Evolutionary conservation across 1,140 invertebrate genomes (phyloP).

Genomic region (Drosophila neocordata): DNA sequence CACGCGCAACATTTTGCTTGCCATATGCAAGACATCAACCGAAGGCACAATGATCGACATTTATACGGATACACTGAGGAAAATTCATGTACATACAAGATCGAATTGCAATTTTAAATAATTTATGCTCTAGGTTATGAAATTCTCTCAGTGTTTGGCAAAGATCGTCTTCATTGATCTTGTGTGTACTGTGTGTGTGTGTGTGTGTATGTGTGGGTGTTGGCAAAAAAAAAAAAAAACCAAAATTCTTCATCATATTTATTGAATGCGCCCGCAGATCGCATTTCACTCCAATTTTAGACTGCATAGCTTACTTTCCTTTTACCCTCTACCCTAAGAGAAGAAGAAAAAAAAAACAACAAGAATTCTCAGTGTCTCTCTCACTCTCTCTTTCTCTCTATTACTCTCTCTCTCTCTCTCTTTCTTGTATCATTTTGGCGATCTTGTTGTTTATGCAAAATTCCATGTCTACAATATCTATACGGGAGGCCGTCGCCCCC

Average conservation of each 20-base stretch:
- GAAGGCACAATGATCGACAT: conserved; percentile 24
- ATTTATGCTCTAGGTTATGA: too few relatives aligned
- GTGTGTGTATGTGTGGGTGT: neutral
- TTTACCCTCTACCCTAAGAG: neutral
- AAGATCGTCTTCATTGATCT: conserved; percentile 4
- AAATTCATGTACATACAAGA: neutral
- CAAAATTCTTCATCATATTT: conserved; percentile 9
- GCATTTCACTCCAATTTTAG: conserved; percentile 20
- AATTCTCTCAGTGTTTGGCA: neutral
- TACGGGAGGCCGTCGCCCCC: conserved; percentile 47
- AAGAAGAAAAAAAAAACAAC: too few relatives aligned
- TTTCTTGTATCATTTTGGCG: conserved; percentile 3
- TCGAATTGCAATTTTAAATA: too few relatives aligned
- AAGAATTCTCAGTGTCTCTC: neutral
- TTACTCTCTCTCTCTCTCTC: neutral
- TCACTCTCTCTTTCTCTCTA: neutral
- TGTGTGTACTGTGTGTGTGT: neutral
- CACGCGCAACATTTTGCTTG: conserved; percentile 55
- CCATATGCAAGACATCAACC: conserved; percentile 60
- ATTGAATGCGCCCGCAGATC: conserved; percentile 14
- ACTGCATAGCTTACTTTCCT: conserved; percentile 5
- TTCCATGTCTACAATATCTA: conserved; percentile 32
- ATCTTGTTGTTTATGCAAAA: conserved; percentile 53
- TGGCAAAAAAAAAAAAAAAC: too few relatives aligned
- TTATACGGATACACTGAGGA: neutral